Conservation (phyloP, 2,888 invertebrate genomes). For the Arge pagana region DNA sequence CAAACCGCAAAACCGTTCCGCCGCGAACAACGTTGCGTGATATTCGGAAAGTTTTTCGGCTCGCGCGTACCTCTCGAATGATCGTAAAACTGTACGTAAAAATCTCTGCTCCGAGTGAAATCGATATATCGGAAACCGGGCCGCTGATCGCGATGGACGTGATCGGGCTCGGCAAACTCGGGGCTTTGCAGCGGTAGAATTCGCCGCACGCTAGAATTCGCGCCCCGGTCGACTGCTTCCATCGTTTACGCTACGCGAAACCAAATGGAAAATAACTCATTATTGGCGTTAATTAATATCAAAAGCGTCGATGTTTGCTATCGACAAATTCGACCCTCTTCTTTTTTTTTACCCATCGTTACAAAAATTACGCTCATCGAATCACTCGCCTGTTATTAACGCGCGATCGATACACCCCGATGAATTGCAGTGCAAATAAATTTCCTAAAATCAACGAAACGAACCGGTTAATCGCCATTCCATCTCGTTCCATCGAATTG, state of each 20-base stretch:
- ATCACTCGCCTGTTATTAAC: too few species aligned
- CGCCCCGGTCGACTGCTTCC: too few species aligned
- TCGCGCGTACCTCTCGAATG: conserved; percentile 4
- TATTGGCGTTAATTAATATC: conserved; percentile 46
- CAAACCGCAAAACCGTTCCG: conserved; percentile 30
- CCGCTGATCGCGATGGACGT: conserved; percentile 1
- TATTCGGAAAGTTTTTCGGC: conserved; percentile 24
- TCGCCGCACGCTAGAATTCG: conserved; percentile 4
- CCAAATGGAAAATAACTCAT: conserved; percentile 44
- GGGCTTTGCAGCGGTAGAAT: not conserved
- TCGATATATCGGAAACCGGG: conserved; percentile 6
- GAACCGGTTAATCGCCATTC: too few species aligned
- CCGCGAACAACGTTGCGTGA: conserved; percentile 24
- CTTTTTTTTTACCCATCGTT: not conserved
- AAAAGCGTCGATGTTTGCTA: conserved; percentile 37
- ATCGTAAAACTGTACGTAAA: too few species aligned
- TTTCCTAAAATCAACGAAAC: too few species aligned
- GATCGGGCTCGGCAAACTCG: too few species aligned
- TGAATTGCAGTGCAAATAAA: too few species aligned
- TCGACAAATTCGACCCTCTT: conserved; percentile 33
- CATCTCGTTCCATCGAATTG: too few species aligned
- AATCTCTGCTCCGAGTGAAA: not conserved
- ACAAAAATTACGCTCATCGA: too few species aligned
- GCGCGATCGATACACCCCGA: too few species aligned
- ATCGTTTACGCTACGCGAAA: too few species aligned